phyloP scores from a whole-genome alignment of 1,140 invertebrate genomes.

The Drosophila melanica region DNA sequence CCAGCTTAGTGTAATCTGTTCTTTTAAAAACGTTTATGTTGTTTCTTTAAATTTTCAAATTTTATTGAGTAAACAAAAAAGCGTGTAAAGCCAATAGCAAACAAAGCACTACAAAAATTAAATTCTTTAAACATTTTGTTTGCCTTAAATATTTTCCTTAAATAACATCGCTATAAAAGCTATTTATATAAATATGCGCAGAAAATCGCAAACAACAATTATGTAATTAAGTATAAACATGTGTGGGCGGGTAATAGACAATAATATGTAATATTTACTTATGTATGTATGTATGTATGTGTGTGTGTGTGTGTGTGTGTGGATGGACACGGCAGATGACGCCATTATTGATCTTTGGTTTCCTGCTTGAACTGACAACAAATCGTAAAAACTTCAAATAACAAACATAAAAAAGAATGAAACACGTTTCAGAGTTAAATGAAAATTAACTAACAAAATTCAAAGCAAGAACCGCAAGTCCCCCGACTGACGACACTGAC shows the following conservation, averaged over 20 bases:
- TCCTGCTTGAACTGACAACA: constrained; percentile 49
- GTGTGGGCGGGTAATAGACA: constrained; percentile 50
- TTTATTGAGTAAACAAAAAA: constrained; percentile 75
- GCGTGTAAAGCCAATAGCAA: constrained; percentile 65
- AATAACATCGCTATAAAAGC: constrained; percentile 79
- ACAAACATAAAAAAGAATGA: constrained; percentile 36
- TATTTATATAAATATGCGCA: constrained; percentile 69
- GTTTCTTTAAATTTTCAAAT: constrained; percentile 32
- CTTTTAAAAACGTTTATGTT: constrained; percentile 17
- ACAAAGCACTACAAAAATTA: constrained; percentile 73
- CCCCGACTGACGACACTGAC: constrained; percentile 14
- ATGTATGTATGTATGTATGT: constrained; percentile 35
- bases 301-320: constrained; percentile 23
- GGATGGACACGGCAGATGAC: constrained; percentile 10
- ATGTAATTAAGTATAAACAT: constrained; percentile 68
- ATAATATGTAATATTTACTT: constrained; percentile 41
- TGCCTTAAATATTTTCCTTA: constrained; percentile 69
- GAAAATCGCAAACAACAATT: constrained; percentile 76
- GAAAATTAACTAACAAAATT: constrained; percentile 37
- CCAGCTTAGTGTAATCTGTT: constrained; percentile 9
- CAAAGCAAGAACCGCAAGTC: constrained; percentile 51
- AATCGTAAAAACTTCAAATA: constrained; percentile 32
- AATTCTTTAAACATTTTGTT: constrained; percentile 74
- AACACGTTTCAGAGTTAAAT: constrained; percentile 35
- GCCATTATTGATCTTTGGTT: constrained; percentile 44